Evolutionary conservation across 1,140 invertebrate genomes (phyloP), one percentile per base, ranked within the genome.

Genomic region (Chionoecetes opilio): DNA sequence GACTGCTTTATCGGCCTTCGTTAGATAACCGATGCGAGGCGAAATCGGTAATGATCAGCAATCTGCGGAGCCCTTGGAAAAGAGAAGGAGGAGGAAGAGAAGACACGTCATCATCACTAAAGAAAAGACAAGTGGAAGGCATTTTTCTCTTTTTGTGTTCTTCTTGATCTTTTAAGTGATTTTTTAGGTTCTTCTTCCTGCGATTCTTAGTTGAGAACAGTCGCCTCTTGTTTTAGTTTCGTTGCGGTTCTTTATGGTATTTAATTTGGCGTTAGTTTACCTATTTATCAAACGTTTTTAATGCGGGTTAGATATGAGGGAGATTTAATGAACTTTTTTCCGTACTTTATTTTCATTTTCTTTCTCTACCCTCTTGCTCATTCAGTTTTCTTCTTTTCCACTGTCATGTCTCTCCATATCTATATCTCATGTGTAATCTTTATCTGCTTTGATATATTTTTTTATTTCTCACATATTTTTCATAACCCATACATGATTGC

Each of bases 31-130:
- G 6, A 75, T 75, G 63, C 63, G 63, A 75, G 63, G 63, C 26
- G 63, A 75, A 75, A 75, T 75, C 63, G 63, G 63, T 75, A 75
- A 75, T 75, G 63, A 75, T 75, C 63, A 26, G 63, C 63, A 75
- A n/a, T 75, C n/a, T 26, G 26, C 21, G 21, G 0, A 75, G 63
- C 1, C n/a, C n/a, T n/a, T n/a, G n/a, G n/a, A n/a, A n/a, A n/a
- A n/a, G n/a, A 75, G 63, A 1, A 75, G 63, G 63, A 75, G 63
- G 63, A 75, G 26, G 63, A 75, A 26, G 63, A 75, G 63, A 26
- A 75, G 63, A 53, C 11, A n/a, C 11, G 63, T 75, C 63, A 75
- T 75, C 63, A 75, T 75, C n/a, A 6, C 63, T 75, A 53, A 53
- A 17, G 46, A 53, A 53, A 53, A 17, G 46, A 53, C 2, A 17